Evolutionary conservation across 1,140 invertebrate genomes (phyloP).

Genomic region (Anthonomus grandis): DNA sequence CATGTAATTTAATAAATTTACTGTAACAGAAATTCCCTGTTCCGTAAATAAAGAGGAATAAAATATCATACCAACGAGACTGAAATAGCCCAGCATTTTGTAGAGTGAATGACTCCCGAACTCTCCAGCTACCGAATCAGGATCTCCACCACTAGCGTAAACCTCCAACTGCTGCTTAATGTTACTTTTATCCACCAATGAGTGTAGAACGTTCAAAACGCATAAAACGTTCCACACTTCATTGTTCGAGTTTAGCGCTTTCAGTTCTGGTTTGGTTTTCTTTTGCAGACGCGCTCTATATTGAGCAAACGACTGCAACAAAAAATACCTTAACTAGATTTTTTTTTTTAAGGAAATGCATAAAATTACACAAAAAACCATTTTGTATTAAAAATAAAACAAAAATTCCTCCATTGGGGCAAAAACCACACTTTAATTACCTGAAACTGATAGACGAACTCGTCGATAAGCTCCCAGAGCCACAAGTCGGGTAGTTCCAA

Average conservation of each 20-base stretch:
- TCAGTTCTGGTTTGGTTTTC: slow-evolving; percentile 79
- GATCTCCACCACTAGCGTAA: slow-evolving; percentile 83
- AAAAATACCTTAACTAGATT: neutral
- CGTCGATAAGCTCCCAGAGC: slow-evolving; percentile 99
- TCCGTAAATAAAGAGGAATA: neutral
- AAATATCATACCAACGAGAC: slow-evolving; percentile 10
- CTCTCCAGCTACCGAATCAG: slow-evolving; percentile 93
- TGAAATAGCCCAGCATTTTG: slow-evolving; percentile 97
- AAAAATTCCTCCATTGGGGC: neutral
- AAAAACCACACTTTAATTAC: neutral
- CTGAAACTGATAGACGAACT: slow-evolving; percentile 94
- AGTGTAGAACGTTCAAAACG: slow-evolving; percentile 96
- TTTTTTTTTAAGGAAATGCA: too few species aligned
- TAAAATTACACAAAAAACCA: too few species aligned
- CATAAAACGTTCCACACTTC: slow-evolving; percentile 99
- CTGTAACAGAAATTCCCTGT: neutral
- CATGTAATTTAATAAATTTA: too few species aligned
- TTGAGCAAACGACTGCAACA: slow-evolving; percentile 82
- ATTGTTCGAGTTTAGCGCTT: slow-evolving; percentile 72
- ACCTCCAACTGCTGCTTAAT: slow-evolving; percentile 97
- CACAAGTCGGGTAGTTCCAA: slow-evolving; percentile 97
- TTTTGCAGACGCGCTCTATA: slow-evolving; percentile 86
- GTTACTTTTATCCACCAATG: slow-evolving; percentile 96
- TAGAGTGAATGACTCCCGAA: slow-evolving; percentile 96
- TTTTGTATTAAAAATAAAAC: too few species aligned